Conservation (phyloP, 2,113 vertebrate species). For the Phalacrocorax carbo region DNA sequence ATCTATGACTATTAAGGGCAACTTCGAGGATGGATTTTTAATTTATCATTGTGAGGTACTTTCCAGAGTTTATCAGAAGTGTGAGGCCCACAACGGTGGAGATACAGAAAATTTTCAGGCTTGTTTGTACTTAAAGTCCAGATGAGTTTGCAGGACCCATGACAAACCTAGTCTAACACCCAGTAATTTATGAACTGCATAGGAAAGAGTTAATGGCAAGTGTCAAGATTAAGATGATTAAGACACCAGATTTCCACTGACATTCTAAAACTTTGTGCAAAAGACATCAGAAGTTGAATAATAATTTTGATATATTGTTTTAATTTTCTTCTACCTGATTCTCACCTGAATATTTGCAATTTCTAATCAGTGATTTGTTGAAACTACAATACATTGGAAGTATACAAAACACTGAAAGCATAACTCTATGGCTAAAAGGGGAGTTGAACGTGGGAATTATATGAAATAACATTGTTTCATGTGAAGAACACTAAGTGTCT, state of each 20-base stretch:
- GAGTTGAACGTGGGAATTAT: not conserved
- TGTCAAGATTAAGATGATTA: not conserved
- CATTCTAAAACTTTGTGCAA: not conserved
- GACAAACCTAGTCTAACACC: not conserved
- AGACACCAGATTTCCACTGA: not conserved
- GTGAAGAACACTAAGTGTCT: not conserved
- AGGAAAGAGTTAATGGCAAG: not conserved
- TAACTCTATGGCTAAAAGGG: not conserved
- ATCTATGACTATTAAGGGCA: not conserved
- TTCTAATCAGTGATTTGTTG: not conserved
- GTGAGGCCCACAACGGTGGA: not conserved
- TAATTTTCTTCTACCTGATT: not conserved
- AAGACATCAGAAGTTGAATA: not conserved
- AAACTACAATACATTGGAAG: not conserved
- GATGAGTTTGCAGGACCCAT: not conserved
- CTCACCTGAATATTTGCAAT: not conserved
- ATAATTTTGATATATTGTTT: not conserved
- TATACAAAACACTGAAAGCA: not conserved
- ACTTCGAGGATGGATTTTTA: constrained; percentile 33
- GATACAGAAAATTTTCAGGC: not conserved
- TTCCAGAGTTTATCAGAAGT: not conserved
- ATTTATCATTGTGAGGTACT: not conserved
- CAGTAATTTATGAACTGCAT: not conserved
- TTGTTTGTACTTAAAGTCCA: not conserved
- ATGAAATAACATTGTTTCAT: not conserved